Evolutionary conservation across 2,888 invertebrate species (phyloP).

Genomic region (Hetaerina titia): DNA sequence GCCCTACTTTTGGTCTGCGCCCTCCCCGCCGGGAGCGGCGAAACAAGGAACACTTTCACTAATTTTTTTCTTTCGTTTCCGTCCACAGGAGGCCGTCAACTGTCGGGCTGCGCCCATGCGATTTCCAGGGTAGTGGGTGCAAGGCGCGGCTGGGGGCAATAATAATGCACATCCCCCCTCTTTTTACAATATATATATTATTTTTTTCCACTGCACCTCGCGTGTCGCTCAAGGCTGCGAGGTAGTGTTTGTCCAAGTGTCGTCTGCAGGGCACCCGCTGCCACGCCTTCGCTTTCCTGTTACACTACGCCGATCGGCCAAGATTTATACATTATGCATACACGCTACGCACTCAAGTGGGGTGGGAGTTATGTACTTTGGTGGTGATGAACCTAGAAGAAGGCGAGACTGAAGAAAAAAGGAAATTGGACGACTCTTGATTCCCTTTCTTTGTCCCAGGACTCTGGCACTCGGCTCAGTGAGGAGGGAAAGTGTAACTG

Average conservation of each 20-base stretch:
- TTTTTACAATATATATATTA: background rate
- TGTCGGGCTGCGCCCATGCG: background rate
- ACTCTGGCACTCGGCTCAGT: background rate
- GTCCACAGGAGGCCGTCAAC: background rate
- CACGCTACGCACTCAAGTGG: background rate
- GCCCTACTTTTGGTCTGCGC: background rate
- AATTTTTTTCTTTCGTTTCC: background rate
- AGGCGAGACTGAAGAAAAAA: background rate
- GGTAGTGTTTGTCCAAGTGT: background rate
- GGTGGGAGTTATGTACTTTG: background rate
- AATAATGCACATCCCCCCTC: background rate
- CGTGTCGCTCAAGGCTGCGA: conserved; percentile 11
- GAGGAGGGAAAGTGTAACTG: background rate
- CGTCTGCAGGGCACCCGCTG: background rate
- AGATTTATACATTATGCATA: background rate
- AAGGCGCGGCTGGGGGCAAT: background rate
- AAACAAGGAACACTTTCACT: background rate
- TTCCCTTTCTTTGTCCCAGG: background rate
- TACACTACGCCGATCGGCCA: background rate
- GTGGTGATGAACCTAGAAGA: background rate
- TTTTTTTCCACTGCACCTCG: background rate
- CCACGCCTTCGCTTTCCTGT: background rate
- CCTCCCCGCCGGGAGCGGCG: background rate
- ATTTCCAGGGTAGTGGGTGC: background rate
- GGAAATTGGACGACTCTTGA: too few species aligned